Base-by-base conservation (phyloP, 2,113 vertebrate species). In the Vulpes ferrilata region DNA sequence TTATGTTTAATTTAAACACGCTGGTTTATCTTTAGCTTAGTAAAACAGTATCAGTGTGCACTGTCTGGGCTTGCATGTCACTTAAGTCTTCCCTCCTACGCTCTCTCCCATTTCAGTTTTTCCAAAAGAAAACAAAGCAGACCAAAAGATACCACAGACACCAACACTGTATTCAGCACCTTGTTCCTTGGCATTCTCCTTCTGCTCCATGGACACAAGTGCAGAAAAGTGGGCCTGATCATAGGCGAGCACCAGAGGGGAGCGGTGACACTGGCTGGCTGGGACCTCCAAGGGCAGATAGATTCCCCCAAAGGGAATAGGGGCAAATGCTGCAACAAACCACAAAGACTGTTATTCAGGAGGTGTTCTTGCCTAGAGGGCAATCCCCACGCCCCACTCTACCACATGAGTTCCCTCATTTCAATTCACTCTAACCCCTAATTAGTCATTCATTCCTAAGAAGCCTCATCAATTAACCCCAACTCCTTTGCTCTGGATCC, bases 191-290 rank as follows among this genome's bases (percentile, higher is more conserved):
- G 99, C 84, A 92, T 98, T 98, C 83, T 99, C 99, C 96, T 99
- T 99, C 99, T 99, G 99, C 97, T 99, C 99, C 99, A 99, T 99
- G 55, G 99, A 99, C 32, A 99, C 99, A 88, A 99, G 99, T 12
- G 99, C 99, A 43, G 99, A 99, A 30, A 99, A 99, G 98, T 99
- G 99, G 2, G 99, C 99, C 98, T 99, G 99, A 95, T 99, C 99
- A 0, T 99, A 99, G 0, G 99, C 99, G 90, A 99, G 98, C 2
- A 99, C 99, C 96, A 99, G 97, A 0, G 99, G 99, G 0, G 99
- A 99, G 55, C 99, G 99, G 69, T 99, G 99, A 98, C 99, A 99
- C 98, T 99, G 99, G 98, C 97, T 99, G 93, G 99, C 99, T 2
- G 99, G 99, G 67, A 99, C 99, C 91, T 99, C 99, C 98, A 99